phyloP scores from a whole-genome alignment of 2,113 vertebrate genomes.

The Caranx ignobilis region DNA sequence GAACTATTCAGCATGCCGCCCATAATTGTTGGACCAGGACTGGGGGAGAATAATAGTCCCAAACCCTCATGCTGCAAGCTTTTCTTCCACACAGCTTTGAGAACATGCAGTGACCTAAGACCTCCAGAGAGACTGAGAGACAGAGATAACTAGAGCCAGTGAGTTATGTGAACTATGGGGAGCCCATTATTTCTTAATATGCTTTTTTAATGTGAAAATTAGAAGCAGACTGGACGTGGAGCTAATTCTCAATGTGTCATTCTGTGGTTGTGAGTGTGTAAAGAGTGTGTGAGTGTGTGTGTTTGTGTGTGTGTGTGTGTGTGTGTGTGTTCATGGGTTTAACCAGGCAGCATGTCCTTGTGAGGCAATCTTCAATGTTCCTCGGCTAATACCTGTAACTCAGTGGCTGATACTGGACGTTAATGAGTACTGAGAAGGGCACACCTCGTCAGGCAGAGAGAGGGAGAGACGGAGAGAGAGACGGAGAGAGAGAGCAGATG shows the following conservation, averaged over 20 bases:
- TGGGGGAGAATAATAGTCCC: constrained; percentile 67
- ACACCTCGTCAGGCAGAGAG: constrained; percentile 10
- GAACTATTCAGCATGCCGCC: constrained; percentile 71
- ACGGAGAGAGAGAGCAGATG: background rate
- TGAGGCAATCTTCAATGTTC: constrained; percentile 54
- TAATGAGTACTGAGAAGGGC: constrained; percentile 73
- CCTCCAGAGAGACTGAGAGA: constrained; percentile 51
- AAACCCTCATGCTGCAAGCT: constrained; percentile 62
- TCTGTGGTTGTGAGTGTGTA: constrained; percentile 16
- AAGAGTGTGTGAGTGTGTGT: background rate
- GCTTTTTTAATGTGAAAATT: constrained; percentile 76
- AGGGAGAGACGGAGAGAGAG: constrained; percentile 16
- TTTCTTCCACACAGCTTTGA: constrained; percentile 43
- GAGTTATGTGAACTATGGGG: constrained; percentile 61
- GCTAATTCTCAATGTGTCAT: constrained; percentile 73
- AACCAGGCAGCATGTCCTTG: constrained; percentile 56
- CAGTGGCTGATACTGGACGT: constrained; percentile 65
- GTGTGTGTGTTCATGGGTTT: constrained; percentile 30
- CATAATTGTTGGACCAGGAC: constrained; percentile 68
- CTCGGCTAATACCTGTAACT: constrained; percentile 67
- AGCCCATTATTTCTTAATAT: constrained; percentile 74
- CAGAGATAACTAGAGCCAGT: constrained; percentile 57
- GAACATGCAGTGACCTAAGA: constrained; percentile 49
- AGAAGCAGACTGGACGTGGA: constrained; percentile 60
- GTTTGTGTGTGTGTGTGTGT: constrained; percentile 3